These are phyloP conservation scores for Anguilla anguilla DNA, from an alignment of 2,797 vertebrate genomes.

Conservation along the genomic window DNA sequence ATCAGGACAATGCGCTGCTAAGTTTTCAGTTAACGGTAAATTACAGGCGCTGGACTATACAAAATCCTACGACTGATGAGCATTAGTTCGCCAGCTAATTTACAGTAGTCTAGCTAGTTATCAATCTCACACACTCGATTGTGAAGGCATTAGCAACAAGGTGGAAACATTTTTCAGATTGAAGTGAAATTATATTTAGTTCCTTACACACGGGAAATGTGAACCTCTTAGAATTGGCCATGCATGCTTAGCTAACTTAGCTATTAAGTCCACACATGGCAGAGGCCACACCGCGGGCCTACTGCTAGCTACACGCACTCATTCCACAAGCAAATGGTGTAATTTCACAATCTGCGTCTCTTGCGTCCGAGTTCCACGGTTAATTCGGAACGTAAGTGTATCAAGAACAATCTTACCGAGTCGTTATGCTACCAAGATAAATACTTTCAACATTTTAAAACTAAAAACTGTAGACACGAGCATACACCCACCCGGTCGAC, in stretches of 20 bases:
- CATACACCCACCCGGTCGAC: conserved; percentile 61
- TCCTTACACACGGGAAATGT: background rate
- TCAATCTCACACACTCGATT: background rate
- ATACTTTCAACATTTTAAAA: background rate
- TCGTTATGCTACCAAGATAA: background rate
- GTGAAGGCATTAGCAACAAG: background rate
- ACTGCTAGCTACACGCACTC: background rate
- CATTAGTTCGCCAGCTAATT: too few relatives aligned
- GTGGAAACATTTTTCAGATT: background rate
- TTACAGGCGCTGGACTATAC: too few relatives aligned
- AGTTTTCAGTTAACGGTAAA: too few relatives aligned
- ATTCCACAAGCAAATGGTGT: background rate
- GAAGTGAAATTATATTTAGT: background rate
- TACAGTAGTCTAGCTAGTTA: too few relatives aligned
- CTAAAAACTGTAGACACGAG: conserved; percentile 27
- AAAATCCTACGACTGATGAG: too few relatives aligned
- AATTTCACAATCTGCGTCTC: background rate
- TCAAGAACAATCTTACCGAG: background rate
- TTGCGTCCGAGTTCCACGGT: background rate
- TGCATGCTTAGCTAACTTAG: background rate
- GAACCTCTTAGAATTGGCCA: background rate
- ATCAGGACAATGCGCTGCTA: too few relatives aligned
- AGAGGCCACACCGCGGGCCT: background rate
- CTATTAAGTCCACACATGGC: background rate
- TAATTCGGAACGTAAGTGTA: background rate